Evolutionary conservation across 2,113 vertebrate species (phyloP).

Genomic region (Hiodon alosoides): DNA sequence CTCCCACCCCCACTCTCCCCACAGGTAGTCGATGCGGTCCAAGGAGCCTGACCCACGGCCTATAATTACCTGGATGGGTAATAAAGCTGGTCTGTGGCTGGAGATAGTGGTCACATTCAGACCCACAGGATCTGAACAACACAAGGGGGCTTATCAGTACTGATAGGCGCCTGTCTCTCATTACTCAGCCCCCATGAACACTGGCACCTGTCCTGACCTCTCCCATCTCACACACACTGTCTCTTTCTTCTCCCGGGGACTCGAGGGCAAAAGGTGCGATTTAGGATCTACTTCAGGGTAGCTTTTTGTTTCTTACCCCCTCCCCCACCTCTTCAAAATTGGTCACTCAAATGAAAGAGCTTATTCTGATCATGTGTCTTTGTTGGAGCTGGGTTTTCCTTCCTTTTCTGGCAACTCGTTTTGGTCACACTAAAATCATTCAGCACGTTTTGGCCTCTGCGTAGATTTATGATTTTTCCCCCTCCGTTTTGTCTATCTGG

Average conservation of each 20-base stretch:
- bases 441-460: conserved; percentile 28
- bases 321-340: not conserved
- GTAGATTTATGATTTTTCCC: conserved; percentile 38
- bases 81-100: conserved; percentile 73
- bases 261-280: conserved; percentile 39
- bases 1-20: not conserved
- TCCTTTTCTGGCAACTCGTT: not conserved
- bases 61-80: conserved; percentile 69
- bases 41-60: conserved; percentile 67
- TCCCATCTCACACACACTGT: conserved; percentile 20
- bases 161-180: conserved; percentile 30
- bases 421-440: conserved; percentile 29
- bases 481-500: conserved; percentile 22
- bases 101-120: conserved; percentile 62
- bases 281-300: conserved; percentile 26
- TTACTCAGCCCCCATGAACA: conserved; percentile 29
- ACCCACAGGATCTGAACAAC: conserved; percentile 41
- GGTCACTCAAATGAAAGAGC: conserved; percentile 27
- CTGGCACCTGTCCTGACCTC: conserved; percentile 27
- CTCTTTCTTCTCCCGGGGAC: conserved; percentile 31
- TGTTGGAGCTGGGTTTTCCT: conserved; percentile 10
- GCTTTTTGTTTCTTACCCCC: not conserved
- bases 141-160: conserved; percentile 26
- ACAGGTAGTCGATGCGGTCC: conserved; percentile 68
- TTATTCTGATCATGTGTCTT: conserved; percentile 31